Evolutionary conservation across 2,888 invertebrate species (phyloP), one percentile per base, ranked within the genome.

Genomic region (Pseudococcus jackbeardsleyi): DNA sequence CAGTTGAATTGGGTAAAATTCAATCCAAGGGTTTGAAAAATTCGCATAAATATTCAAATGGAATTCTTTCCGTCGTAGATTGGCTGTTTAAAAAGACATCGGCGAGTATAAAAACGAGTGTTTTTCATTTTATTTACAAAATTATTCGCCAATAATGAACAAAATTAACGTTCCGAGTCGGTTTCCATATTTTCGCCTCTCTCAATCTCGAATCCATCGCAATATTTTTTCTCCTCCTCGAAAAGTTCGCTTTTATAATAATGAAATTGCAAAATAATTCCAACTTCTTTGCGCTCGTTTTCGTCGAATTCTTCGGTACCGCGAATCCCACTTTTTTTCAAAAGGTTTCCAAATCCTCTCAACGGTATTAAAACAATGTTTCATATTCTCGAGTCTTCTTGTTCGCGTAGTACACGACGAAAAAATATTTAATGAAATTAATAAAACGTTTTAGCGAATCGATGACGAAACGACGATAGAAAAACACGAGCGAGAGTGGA

Each of bases 361-460:
- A 4, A 26, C 12, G 68, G 33, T 72, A 72, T 72, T 72, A 15
- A 72, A 72, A 72, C 68, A 72, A 72, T 72, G 33, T 72, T 72
- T 72, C 68, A 9, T 72, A 72, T 19, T 59, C 59, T 59, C 59
- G 59, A n/a, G 59, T 59, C 59, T n/a, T 59, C 59, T 59, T 59
- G 19, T 59, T 33, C 3, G n/a, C 33, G 11, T 0, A 9, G 33
- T 72, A 26, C 68, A 22, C 22, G 6, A 33, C 0, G 33, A 33
- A 72, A 72, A 22, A 72, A 15, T 72, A 72, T 33, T 72, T 72
- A 72, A 72, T 33, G 68, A 72, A 72, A 72, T 72, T 72, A 72
- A 72, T 72, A 72, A 72, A 72, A 72, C 68, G 68, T 72, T 72
- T 59, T 72, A 72, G 68, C 12, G n/a, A 72, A 26, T 72, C 33